Evolutionary conservation across 2,113 vertebrate genomes (phyloP), one percentile per base, ranked within the genome.

Genomic region (Ahaetulla prasina): DNA sequence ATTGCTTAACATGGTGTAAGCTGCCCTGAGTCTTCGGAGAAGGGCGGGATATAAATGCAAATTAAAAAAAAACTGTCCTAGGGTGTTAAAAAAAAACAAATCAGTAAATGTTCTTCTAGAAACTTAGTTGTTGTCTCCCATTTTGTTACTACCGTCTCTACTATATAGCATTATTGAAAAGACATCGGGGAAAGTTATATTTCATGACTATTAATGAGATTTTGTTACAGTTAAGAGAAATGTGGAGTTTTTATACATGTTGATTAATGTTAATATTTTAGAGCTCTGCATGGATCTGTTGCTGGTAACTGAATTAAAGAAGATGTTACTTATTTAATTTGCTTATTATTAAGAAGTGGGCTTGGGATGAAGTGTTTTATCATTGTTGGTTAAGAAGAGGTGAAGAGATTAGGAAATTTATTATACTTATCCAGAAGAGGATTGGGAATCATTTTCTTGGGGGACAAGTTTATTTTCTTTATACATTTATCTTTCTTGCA

Each of bases 11-110:
- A n/a, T n/a, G n/a, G n/a, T n/a, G n/a, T n/a, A n/a, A n/a, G n/a
- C n/a, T n/a, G n/a, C n/a, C n/a, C n/a, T n/a, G n/a, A n/a, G n/a
- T n/a, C n/a, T n/a, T n/a, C n/a, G n/a, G n/a, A n/a, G n/a, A n/a
- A n/a, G n/a, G n/a, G n/a, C n/a, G n/a, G n/a, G n/a, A n/a, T n/a
- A n/a, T n/a, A n/a, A n/a, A n/a, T n/a, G n/a, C n/a, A n/a, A n/a
- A n/a, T n/a, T n/a, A n/a, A n/a, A n/a, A n/a, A n/a, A n/a, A n/a
- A n/a, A n/a, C n/a, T n/a, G n/a, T 92, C 91, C 49, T 91, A 92
- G 68, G 92, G 92, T 84, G 91, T 50, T 92, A 92, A 94, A 54
- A 96, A 95, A 96, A 95, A 95, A 94, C 93, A 94, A 93, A 90
- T 80, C 90, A n/a, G 18, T 53, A 43, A 39, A 30, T 35, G 27